These are phyloP conservation scores for Aphis gossypii DNA, from an alignment of 1,140 invertebrate species.

Conservation along the genomic window DNA sequence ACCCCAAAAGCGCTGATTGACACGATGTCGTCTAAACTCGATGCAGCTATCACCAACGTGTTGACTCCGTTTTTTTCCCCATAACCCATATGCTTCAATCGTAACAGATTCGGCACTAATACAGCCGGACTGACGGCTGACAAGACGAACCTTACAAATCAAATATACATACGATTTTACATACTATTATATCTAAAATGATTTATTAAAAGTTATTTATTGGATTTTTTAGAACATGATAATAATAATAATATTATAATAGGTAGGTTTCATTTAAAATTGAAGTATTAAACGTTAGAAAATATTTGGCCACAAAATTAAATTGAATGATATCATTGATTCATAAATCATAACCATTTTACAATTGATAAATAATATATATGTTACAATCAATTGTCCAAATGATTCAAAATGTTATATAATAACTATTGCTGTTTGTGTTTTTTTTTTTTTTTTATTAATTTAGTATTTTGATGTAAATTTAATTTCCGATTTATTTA, in stretches of 20 bases:
- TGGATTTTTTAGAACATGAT: background rate
- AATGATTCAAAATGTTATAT: background rate
- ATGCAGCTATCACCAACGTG: conserved; percentile 79
- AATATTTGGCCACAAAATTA: background rate
- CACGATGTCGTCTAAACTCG: conserved; percentile 80
- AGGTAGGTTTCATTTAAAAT: background rate
- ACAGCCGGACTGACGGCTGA: conserved; percentile 82
- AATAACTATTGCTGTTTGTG: background rate
- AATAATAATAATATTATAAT: background rate
- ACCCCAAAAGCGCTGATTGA: conserved; percentile 79
- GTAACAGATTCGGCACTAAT: conserved; percentile 76
- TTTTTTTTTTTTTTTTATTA: background rate
- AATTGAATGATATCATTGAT: background rate
- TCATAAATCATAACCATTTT: background rate
- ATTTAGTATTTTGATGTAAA: background rate
- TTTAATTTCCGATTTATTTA: background rate
- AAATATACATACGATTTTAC: background rate
- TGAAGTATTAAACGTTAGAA: background rate
- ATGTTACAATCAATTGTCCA: background rate
- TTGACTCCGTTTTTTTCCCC: conserved; percentile 79
- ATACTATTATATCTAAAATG: background rate
- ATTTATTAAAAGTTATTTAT: background rate
- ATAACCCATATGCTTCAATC: conserved; percentile 71
- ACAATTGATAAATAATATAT: background rate
- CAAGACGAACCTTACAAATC: conserved; percentile 66